A percentile compares a stretch with the other conserved stretches of the same genome.
phyloP scores from a whole-genome alignment of 2,888 invertebrate genomes.

The Thymelicus acteon region DNA sequence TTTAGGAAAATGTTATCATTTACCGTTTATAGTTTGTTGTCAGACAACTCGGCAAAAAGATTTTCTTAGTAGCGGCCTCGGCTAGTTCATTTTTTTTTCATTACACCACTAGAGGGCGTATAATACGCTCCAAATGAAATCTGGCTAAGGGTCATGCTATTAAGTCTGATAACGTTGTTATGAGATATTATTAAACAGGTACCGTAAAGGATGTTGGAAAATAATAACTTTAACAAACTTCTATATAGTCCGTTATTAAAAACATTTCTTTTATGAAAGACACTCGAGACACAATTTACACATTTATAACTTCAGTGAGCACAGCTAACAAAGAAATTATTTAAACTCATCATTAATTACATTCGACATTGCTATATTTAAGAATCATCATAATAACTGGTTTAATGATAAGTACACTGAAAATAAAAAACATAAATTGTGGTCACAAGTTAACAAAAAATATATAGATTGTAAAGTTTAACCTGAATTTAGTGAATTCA shows the following conservation, averaged over 20 bases:
- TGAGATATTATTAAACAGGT: constrained; percentile 22
- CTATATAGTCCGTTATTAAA: not conserved
- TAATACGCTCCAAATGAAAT: constrained; percentile 35
- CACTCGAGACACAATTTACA: not conserved
- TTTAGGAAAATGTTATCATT: not conserved
- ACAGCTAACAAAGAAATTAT: no score
- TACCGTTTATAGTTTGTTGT: not conserved
- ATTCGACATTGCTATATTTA: no score
- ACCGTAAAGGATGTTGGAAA: constrained; percentile 22
- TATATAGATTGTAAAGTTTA: not conserved
- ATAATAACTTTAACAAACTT: constrained; percentile 3
- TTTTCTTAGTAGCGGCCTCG: constrained; percentile 21
- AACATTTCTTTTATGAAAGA: not conserved
- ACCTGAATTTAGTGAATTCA: not conserved
- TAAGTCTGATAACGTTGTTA: constrained; percentile 24
- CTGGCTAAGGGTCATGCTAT: constrained; percentile 33
- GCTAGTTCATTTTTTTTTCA: constrained; percentile 38
- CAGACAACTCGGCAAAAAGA: constrained; percentile 24
- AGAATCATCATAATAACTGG: no score
- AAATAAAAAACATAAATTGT: no score
- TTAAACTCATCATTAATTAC: no score
- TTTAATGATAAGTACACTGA: no score
- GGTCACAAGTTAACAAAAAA: no score
- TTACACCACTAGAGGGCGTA: constrained; percentile 24
- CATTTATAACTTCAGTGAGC: not conserved